These are phyloP conservation scores for Tetrax tetrax DNA, from an alignment of 2,113 vertebrate species.

Conservation along the genomic window DNA sequence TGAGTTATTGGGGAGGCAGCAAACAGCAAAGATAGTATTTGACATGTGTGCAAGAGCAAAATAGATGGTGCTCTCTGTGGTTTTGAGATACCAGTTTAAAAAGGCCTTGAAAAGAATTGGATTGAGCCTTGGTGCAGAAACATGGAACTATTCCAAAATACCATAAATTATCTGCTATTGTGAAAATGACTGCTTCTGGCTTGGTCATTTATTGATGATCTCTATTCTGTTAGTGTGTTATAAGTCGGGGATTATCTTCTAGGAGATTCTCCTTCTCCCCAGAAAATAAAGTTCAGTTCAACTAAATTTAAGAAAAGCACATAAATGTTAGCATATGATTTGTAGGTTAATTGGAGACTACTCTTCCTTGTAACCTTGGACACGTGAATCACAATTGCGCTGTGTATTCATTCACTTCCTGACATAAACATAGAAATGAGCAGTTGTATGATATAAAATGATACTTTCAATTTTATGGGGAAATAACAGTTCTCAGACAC, in stretches of 20 bases:
- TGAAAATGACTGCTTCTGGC: background rate
- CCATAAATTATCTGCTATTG: background rate
- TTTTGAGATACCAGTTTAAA: background rate
- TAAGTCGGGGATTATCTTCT: background rate
- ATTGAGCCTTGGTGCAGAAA: background rate
- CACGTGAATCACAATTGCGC: background rate
- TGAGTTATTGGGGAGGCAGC: background rate
- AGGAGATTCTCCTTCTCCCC: background rate
- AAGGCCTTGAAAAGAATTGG: background rate
- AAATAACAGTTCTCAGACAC: background rate
- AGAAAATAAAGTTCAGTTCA: background rate
- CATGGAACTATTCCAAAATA: background rate
- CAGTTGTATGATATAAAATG: background rate
- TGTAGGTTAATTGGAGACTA: background rate
- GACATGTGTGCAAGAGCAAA: background rate
- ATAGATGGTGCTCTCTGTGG: background rate
- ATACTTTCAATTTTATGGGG: background rate
- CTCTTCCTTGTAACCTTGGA: background rate
- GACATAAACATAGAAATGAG: background rate
- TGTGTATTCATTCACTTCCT: background rate
- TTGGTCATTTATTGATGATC: background rate
- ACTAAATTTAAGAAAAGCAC: background rate
- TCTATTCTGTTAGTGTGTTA: background rate
- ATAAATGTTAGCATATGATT: background rate
- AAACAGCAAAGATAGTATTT: background rate